These are phyloP conservation scores for Spilarctia lutea DNA, from an alignment of 2,888 invertebrate species.

Conservation along the genomic window DNA sequence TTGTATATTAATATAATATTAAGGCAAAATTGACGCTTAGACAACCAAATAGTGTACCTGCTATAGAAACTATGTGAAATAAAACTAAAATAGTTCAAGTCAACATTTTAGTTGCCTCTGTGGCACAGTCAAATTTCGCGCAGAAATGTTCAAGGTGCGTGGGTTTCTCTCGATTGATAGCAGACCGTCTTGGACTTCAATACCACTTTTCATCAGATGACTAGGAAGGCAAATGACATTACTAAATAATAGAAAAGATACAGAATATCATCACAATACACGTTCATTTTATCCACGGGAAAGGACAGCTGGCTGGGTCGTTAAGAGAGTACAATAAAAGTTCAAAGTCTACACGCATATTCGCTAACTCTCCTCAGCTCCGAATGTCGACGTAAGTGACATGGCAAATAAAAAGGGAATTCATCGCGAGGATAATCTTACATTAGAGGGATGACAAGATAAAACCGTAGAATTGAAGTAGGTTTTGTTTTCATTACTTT, in stretches of 20 bases:
- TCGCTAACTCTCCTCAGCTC: constrained; percentile 13
- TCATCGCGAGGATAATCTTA: constrained; percentile 6
- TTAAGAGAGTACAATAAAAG: constrained; percentile 31
- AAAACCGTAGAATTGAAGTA: background rate
- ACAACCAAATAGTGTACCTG: too few species aligned
- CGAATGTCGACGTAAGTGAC: constrained; percentile 2
- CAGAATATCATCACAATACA: background rate
- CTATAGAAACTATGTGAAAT: too few species aligned
- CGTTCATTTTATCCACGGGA: constrained; percentile 1
- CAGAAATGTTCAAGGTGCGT: too few species aligned
- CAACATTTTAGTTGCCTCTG: too few species aligned
- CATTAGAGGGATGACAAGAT: background rate
- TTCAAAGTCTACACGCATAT: constrained; percentile 4
- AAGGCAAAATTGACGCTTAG: too few species aligned
- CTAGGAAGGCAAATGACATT: background rate
- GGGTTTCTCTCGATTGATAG: too few species aligned
- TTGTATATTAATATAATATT: too few species aligned
- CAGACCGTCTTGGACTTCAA: too few species aligned
- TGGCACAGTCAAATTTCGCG: too few species aligned
- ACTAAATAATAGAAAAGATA: background rate
- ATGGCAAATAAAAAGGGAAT: background rate
- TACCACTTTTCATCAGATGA: background rate
- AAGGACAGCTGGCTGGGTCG: constrained; percentile 10
- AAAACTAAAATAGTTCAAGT: too few species aligned
- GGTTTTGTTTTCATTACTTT: background rate